A percentile compares a stretch with the other conserved stretches of the same genome.
These are phyloP conservation scores for Epistrophella euchroma DNA, from an alignment of 2,888 invertebrate species.

Conservation along the genomic window DNA sequence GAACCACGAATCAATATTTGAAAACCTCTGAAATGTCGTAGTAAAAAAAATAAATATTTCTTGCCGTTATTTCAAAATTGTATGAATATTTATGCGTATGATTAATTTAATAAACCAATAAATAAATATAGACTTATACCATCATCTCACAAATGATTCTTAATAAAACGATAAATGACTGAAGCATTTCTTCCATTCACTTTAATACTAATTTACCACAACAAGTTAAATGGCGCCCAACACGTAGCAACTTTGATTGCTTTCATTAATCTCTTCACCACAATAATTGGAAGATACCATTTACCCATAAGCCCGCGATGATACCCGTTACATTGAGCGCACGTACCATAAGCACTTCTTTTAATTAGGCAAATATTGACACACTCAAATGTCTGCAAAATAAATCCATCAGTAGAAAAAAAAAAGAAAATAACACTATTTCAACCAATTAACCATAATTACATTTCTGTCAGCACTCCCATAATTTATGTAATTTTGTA, in stretches of 20 bases:
- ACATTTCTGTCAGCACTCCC: slow-evolving; percentile 14
- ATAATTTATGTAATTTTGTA: slow-evolving; percentile 9
- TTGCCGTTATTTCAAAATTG: too few relatives aligned
- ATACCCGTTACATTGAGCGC: neutral
- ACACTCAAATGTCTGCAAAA: slow-evolving; percentile 11
- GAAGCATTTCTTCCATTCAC: neutral
- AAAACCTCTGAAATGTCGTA: too few relatives aligned
- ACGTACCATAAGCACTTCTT: slow-evolving; percentile 37
- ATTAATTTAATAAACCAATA: too few relatives aligned
- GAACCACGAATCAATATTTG: too few relatives aligned
- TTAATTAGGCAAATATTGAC: slow-evolving; percentile 40
- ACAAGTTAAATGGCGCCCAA: slow-evolving; percentile 31
- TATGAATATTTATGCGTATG: neutral
- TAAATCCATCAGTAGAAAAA: neutral
- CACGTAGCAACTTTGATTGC: slow-evolving; percentile 31
- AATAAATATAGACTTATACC: too few relatives aligned
- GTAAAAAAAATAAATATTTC: too few relatives aligned
- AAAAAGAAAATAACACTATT: neutral
- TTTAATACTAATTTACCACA: slow-evolving; percentile 29
- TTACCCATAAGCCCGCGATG: neutral
- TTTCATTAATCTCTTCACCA: slow-evolving; percentile 2
- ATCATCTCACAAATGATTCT: neutral
- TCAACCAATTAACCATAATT: slow-evolving; percentile 58
- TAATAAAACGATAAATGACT: neutral
- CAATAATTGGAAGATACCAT: neutral